Evolutionary conservation across 2,888 invertebrate species (phyloP), one percentile per base, ranked within the genome.

Genomic region (Drosophila falleni): DNA sequence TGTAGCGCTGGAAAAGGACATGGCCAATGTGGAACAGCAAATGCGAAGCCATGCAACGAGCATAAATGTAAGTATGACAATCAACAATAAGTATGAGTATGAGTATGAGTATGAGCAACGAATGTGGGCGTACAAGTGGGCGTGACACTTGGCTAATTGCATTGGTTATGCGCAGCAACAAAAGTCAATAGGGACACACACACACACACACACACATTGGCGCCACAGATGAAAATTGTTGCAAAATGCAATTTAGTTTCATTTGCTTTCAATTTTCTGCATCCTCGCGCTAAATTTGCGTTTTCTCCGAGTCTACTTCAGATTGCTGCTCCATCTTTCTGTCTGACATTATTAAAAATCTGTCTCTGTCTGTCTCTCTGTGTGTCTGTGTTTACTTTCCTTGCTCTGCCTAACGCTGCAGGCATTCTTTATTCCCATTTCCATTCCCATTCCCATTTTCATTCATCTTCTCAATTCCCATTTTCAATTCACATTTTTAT

Each of bases 21-120:
- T 88, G 86, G 88, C 83, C 81, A 84, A 80, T 81, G 77, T 78
- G 82, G 81, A 88, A 83, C 80, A 79, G 80, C 88, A 88, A 81
- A 80, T 81, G 83, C 86, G 72, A 75, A 71, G 79, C 72, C 77
- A 82, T 78, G 88, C 87, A 81, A 85, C 86, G 74, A 80, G 80
- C 86, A 88, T 86, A 86, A 88, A 80, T 78, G 85, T 86, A 86
- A 86, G 85, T 86, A 82, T 47, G 5, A 47, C n/a, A 23, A 23
- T 23, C 23, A 23, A 23, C 23, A 2, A 23, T 23, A 4, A 23
- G 23, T 23, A 23, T 23, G 23, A 23, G 23, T 23, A 23, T 1
- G 23, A 23, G 23, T 31, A 54, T 15, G 41, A 54, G 39, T 53
- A 33, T 55, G 42, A 44, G 33, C 11, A 33, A 66, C 54, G 56